phyloP scores from a whole-genome alignment of 2,888 invertebrate genomes.

The Tuberolachnus salignus region DNA sequence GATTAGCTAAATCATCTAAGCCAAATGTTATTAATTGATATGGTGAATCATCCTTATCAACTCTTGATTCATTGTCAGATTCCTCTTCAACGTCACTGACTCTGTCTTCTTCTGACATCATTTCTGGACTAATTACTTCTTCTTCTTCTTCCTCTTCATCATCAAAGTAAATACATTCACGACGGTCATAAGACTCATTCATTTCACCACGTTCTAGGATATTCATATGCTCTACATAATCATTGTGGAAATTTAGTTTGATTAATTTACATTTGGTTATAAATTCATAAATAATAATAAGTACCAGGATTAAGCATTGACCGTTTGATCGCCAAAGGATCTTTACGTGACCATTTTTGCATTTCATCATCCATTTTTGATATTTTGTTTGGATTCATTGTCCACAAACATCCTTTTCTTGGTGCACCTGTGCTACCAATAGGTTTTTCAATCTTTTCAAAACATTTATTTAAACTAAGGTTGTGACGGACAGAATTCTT shows the following conservation, averaged over 20 bases:
- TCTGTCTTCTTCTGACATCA: conserved; percentile 64
- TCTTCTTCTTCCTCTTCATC: conserved; percentile 59
- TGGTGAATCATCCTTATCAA: conserved; percentile 48
- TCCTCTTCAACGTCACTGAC: conserved; percentile 50
- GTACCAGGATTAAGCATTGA: conserved; percentile 94
- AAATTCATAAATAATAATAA: too few species aligned
- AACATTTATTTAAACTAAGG: conserved; percentile 95
- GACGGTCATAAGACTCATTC: conserved; percentile 68
- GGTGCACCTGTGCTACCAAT: conserved; percentile 71
- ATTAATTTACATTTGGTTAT: too few species aligned
- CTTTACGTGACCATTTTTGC: conserved; percentile 95
- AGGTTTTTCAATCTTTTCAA: conserved; percentile 96
- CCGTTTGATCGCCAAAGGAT: conserved; percentile 87
- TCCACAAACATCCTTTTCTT: conserved; percentile 84
- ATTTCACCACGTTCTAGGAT: conserved; percentile 84
- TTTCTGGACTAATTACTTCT: conserved; percentile 60
- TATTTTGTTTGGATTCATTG: conserved; percentile 92
- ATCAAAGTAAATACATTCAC: conserved; percentile 58
- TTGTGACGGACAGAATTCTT: conserved; percentile 98
- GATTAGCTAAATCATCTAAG: conserved; percentile 50
- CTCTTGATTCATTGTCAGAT: conserved; percentile 44
- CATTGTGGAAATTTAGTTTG: not conserved
- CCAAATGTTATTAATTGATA: conserved; percentile 54
- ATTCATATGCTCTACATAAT: conserved; percentile 74
- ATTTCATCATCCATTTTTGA: conserved; percentile 98